Percentiles rank a stretch among this genome's conserved stretches.
These are phyloP conservation scores for Lophius piscatorius DNA, from an alignment of 2,113 vertebrate species.

Conservation along the genomic window DNA sequence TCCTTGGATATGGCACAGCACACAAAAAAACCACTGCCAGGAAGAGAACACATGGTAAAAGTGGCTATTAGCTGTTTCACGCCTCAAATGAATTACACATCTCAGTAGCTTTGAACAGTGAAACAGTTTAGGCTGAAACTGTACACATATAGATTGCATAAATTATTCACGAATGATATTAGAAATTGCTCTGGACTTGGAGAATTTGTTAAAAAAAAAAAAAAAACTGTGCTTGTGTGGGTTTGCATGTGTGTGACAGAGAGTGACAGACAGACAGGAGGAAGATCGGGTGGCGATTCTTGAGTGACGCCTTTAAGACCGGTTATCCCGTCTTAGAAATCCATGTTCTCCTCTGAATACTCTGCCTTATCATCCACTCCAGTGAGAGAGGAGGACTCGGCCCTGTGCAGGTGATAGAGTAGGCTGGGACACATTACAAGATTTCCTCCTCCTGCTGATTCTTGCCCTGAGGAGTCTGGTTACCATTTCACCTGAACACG, in stretches of 20 bases:
- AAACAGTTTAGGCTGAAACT: constrained; percentile 15
- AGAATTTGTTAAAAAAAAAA: constrained; percentile 6
- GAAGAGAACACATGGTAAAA: constrained; percentile 46
- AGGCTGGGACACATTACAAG: constrained; percentile 29
- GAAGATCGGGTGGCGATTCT: constrained; percentile 54
- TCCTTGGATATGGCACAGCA: constrained; percentile 57
- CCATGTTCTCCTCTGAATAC: constrained; percentile 37
- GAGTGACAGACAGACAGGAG: constrained; percentile 21
- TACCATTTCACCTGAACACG: constrained; percentile 29
- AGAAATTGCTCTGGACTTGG: neutral
- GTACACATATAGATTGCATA: constrained; percentile 15
- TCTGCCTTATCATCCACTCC: constrained; percentile 45
- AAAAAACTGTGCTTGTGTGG: too few species aligned
- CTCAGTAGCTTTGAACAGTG: constrained; percentile 18
- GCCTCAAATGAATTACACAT: constrained; percentile 27
- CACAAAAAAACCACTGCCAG: constrained; percentile 46
- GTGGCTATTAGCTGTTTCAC: constrained; percentile 41
- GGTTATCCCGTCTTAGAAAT: constrained; percentile 67
- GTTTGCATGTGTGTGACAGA: constrained; percentile 4
- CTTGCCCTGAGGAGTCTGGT: constrained; percentile 26
- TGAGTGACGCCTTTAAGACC: constrained; percentile 54
- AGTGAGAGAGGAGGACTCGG: constrained; percentile 37
- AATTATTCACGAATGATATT: too few species aligned
- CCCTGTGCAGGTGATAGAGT: constrained; percentile 10
- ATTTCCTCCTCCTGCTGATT: constrained; percentile 42